Conservation (phyloP, 2,113 vertebrate species). For the Myiozetetes cayanensis region DNA sequence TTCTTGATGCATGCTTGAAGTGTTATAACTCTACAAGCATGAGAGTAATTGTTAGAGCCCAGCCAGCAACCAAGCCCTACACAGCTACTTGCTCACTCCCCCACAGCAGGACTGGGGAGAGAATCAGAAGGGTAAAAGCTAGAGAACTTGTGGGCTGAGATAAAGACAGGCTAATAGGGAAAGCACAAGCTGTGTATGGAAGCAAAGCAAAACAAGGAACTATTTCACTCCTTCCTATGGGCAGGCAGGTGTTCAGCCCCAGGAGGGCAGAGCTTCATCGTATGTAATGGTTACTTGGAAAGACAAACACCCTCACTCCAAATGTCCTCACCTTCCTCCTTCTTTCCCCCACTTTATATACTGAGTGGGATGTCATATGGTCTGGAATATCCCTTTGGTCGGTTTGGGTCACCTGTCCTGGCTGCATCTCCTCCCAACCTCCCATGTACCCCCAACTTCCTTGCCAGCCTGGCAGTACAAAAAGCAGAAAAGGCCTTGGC, state of each 20-base stretch:
- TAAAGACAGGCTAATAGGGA: neutral
- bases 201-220: neutral
- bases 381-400: neutral
- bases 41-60: neutral
- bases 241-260: neutral
- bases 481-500: neutral
- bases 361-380: neutral
- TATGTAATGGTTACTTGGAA: neutral
- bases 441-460: fast-evolving
- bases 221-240: neutral
- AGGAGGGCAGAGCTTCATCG: neutral
- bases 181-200: neutral
- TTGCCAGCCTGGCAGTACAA: fast-evolving
- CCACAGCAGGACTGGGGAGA: fast-evolving
- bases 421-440: fast-evolving
- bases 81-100: fast-evolving
- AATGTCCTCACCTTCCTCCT: neutral
- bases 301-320: neutral
- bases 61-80: neutral
- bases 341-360: neutral
- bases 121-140: neutral
- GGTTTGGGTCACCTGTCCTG: neutral
- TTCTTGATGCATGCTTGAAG: neutral
- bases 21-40: neutral
- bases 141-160: neutral